Evolutionary conservation across 2,888 invertebrate species (phyloP), one percentile per base, ranked within the genome.

Genomic region (Adelphocoris suturalis): DNA sequence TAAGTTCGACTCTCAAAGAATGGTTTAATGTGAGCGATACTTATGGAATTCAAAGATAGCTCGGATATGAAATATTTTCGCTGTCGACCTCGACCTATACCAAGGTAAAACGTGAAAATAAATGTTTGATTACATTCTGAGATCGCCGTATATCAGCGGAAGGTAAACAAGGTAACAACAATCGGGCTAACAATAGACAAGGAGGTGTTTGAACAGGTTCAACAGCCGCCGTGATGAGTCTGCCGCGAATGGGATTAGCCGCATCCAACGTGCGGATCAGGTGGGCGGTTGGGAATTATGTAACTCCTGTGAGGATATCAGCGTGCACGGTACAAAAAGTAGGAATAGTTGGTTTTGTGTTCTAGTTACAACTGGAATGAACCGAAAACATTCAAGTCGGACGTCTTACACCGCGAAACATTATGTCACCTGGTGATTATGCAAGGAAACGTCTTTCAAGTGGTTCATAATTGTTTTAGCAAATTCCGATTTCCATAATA

Each of bases 121-220:
- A 68, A 68, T 68, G 23, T 68, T 68, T 68, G 23, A 68, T 68
- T 68, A 19, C 23, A 23, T 19, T 19, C 68, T 68, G 4, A 23
- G 27, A 23, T 19, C 68, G 68, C 23, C 68, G 68, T 68, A 68
- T 68, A 68, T 68, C 68, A 68, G 9, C 12, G 68, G 68, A 27
- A 68, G 68, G 68, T 68, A 68, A 68, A 68, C 19, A 68, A 12
- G 23, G 68, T 68, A 68, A 68, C 68, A 23, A 68, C 23, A 68
- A 27, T 68, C 23, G 23, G 13, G 68, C 68, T 68, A 68, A 68
- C 68, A 68, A 68, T 68, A 68, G 68, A 68, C 61, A 12, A 7
- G 68, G 7, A 37, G 68, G 19, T 68, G 68, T 68, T 68, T 68
- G 68, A 68, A 23, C 68, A 68, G 68, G 68, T 68, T 68, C 68